Evolutionary conservation across 2,113 vertebrate genomes (phyloP), one percentile per base, ranked within the genome.

Genomic region (Actinemys pallida): DNA sequence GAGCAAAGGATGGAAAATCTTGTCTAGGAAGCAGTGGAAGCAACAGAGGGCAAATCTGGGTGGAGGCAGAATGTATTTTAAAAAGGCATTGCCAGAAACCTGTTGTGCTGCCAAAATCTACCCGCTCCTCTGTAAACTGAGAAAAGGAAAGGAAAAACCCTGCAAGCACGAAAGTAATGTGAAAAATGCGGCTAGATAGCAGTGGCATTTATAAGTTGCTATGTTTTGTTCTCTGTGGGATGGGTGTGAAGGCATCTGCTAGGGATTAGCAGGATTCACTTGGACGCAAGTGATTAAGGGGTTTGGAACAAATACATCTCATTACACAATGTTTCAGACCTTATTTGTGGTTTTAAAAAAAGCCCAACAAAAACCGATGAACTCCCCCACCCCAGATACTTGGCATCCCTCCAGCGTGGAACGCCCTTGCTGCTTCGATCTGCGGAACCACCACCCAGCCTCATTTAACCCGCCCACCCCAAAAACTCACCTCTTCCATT

Each of bases 101-200:
- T 0, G 2, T 27, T 78, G 52, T 69, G 47, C 69, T 84, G 87
- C 86, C 27, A 27, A 29, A 82, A 82, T 89, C 75, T 49, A n/a
- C 76, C 57, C 3, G 0, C 31, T 22, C 19, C 5, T 0, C 12
- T 45, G n/a, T 29, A 83, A 81, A 27, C 47, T 52, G 72, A 52
- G 53, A 79, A 86, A 9, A 22, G 59, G 57, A 47, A 31, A 50
- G 52, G 57, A 45, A 35, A 35, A 82, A 56, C 50, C 25, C 54
- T n/a, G 3, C 13, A 49, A 86, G 62, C 47, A 3, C 0, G 29
- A 49, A n/a, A 88, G 31, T n/a, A 8, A 42, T 62, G 83, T 49
- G 80, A 75, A 62, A 87, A 87, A 81, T 75, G 87, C 87, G 69
- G 83, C 42, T 39, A 50, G 79, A n/a, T 31, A 52, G 31, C 5